Conservation (phyloP, 2,888 invertebrate genomes). For the Ditula angustiorana region DNA sequence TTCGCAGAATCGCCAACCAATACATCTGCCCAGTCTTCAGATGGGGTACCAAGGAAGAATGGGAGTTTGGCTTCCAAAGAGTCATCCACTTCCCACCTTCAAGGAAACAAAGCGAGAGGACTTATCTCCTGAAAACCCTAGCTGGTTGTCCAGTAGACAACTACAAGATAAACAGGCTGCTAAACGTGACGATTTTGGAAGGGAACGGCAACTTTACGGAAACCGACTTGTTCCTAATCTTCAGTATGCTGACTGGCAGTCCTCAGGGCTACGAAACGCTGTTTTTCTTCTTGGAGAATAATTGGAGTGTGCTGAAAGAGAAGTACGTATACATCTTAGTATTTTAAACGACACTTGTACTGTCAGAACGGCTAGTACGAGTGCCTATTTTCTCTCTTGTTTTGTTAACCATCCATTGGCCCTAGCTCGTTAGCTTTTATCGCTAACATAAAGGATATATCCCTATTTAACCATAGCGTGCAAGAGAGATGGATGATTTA, state of each 20-base stretch:
- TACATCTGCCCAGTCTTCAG: constrained; percentile 93
- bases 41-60: constrained; percentile 92
- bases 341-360: no score
- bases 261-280: constrained; percentile 90
- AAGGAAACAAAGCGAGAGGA: constrained; percentile 90
- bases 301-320: constrained; percentile 89
- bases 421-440: no score
- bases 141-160: constrained; percentile 92
- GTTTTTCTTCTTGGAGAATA: constrained; percentile 89
- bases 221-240: constrained; percentile 90
- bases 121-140: constrained; percentile 90
- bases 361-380: no score
- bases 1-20: constrained; percentile 88
- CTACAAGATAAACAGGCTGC: constrained; percentile 86
- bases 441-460: no score
- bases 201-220: constrained; percentile 91
- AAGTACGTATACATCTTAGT: constrained; percentile 87
- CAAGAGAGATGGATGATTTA: no score
- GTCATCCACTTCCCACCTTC: constrained; percentile 90
- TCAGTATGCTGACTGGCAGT: constrained; percentile 90
- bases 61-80: constrained; percentile 92
- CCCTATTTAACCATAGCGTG: no score
- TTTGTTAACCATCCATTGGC: no score
- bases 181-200: constrained; percentile 89
- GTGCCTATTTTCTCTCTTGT: no score